phyloP scores from a whole-genome alignment of 2,797 vertebrate genomes.

The Oryzias dopingdopingensis region DNA sequence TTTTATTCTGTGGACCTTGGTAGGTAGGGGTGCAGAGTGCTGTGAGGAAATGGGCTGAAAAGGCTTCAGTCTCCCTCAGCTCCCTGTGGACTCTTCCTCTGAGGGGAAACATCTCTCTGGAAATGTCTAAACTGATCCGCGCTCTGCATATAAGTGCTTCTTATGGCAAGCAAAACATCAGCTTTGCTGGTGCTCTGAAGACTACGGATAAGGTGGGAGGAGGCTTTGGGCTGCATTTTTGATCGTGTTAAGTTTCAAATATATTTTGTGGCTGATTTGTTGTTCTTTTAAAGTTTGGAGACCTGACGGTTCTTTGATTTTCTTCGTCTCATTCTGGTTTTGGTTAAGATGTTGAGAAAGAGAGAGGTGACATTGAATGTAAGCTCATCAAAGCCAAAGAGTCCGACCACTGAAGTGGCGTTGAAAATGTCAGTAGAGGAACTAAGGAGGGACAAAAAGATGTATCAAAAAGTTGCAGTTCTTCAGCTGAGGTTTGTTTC shows the following conservation, averaged over 20 bases:
- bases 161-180: constrained; percentile 76
- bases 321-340: background rate
- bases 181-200: constrained; percentile 74
- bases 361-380: constrained; percentile 67
- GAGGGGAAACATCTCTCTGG: constrained; percentile 76
- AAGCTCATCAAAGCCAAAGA: constrained; percentile 61
- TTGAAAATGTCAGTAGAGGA: constrained; percentile 82
- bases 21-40: constrained; percentile 67
- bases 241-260: no score
- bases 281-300: background rate
- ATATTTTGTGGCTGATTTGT: background rate
- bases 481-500: constrained; percentile 77
- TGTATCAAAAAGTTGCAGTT: constrained; percentile 80
- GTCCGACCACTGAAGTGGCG: constrained; percentile 64
- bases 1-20: background rate
- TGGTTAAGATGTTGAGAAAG: constrained; percentile 74
- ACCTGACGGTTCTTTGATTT: background rate
- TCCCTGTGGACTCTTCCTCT: constrained; percentile 80
- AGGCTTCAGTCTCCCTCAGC: constrained; percentile 69
- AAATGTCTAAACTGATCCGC: constrained; percentile 71
- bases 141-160: constrained; percentile 75
- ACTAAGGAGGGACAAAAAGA: constrained; percentile 72
- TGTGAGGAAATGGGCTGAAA: constrained; percentile 65
- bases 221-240: background rate
- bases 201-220: constrained; percentile 75